These are phyloP conservation scores for Anagyrus pseudococci DNA, from an alignment of 2,888 invertebrate species.

Conservation along the genomic window DNA sequence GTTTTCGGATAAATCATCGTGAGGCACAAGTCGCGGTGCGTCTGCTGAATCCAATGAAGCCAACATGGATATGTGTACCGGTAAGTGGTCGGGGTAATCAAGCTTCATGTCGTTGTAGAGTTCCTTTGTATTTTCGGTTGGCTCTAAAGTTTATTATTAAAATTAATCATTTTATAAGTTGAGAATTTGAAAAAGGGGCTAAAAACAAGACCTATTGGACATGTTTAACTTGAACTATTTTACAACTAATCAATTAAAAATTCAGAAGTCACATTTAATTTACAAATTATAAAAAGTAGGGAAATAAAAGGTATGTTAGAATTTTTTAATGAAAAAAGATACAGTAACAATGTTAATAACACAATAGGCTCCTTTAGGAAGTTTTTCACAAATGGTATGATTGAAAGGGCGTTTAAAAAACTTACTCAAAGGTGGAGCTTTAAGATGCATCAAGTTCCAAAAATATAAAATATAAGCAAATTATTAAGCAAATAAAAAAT, in stretches of 20 bases:
- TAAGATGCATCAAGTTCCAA: conserved; percentile 43
- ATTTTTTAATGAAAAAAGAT: too few species aligned
- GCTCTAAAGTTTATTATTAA: conserved; percentile 59
- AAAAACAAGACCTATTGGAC: too few species aligned
- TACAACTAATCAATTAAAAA: too few species aligned
- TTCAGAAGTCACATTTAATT: too few species aligned
- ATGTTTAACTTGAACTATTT: too few species aligned
- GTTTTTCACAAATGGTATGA: too few species aligned
- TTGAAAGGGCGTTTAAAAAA: conserved; percentile 30
- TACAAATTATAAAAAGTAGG: too few species aligned
- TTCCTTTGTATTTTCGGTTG: conserved; percentile 71
- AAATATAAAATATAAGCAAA: conserved; percentile 46
- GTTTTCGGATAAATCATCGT: conserved; percentile 56
- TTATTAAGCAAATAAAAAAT: conserved; percentile 5
- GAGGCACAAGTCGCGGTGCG: conserved; percentile 61
- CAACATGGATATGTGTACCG: conserved; percentile 80
- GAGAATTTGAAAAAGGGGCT: too few species aligned
- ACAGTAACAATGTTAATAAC: too few species aligned
- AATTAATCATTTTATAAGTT: too few species aligned
- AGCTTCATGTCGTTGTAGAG: conserved; percentile 78
- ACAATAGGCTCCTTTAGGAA: too few species aligned
- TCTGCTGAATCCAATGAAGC: conserved; percentile 75
- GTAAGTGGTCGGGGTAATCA: conserved; percentile 77
- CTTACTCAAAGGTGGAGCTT: conserved; percentile 60
- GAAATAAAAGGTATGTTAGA: too few species aligned